A percentile compares a stretch with the other conserved stretches of the same genome.
Evolutionary conservation across 2,888 invertebrate genomes (phyloP).

Genomic region (Dascillus cervinus): DNA sequence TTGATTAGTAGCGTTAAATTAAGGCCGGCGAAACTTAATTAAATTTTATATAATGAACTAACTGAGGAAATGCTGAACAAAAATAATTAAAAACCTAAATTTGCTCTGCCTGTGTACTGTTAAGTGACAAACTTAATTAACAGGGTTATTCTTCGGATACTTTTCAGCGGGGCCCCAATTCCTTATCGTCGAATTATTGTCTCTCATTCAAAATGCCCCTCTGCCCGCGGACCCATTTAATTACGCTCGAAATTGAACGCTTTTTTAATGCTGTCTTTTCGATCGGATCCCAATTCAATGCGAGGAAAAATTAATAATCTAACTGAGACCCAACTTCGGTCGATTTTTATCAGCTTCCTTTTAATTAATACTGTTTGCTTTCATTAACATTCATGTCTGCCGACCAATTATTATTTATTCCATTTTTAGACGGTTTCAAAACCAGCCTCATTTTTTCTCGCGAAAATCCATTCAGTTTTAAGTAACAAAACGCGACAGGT

Average conservation of each 20-base stretch:
- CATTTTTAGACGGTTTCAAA: no score
- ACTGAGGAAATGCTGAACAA: conserved; percentile 47
- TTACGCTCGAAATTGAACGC: no score
- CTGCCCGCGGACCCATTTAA: no score
- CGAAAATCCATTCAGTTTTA: no score
- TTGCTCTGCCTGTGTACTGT: conserved; percentile 40
- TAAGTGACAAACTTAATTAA: conserved; percentile 47
- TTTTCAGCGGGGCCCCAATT: conserved; percentile 32
- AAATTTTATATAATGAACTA: conserved; percentile 48
- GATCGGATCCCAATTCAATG: no score
- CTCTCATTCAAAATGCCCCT: conserved; percentile 29
- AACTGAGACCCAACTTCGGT: conserved; percentile 12
- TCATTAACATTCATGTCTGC: conserved; percentile 26
- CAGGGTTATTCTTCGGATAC: conserved; percentile 40
- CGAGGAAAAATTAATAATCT: conserved; percentile 9
- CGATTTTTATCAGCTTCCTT: conserved; percentile 25
- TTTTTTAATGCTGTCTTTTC: no score
- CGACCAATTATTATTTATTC: conserved; percentile 24
- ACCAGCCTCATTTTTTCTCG: no score
- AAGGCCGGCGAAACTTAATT: conserved; percentile 46
- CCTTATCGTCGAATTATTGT: conserved; percentile 39
- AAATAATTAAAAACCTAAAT: conserved; percentile 48
- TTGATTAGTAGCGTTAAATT: conserved; percentile 48
- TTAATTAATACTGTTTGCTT: conserved; percentile 27
- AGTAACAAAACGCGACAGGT: no score